A percentile compares a stretch with the other conserved stretches of the same genome.
phyloP scores from a whole-genome alignment of 2,888 invertebrate species.

The Sarcophaga carnaria region DNA sequence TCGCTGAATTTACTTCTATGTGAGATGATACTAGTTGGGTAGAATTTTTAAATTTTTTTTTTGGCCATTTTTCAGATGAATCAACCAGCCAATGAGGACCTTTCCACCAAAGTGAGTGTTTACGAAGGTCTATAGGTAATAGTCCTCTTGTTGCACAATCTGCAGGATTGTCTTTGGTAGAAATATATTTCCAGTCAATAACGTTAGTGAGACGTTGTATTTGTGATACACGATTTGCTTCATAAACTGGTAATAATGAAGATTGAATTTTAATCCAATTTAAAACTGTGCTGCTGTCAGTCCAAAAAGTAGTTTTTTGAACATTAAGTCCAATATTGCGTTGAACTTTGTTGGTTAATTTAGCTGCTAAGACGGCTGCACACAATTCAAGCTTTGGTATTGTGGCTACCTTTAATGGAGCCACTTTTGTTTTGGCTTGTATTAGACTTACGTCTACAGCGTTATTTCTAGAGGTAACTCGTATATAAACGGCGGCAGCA shows the following conservation, averaged over 20 bases:
- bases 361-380: slow-evolving; percentile 15
- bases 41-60: slow-evolving; percentile 6
- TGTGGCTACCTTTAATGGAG: slow-evolving; percentile 27
- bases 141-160: slow-evolving; percentile 26
- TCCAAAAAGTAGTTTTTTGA: slow-evolving; percentile 12
- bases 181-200: slow-evolving; percentile 22
- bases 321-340: slow-evolving; percentile 2
- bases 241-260: slow-evolving; percentile 23
- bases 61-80: not conserved
- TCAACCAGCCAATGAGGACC: slow-evolving; percentile 13
- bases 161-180: slow-evolving; percentile 32
- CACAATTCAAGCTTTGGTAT: slow-evolving; percentile 35
- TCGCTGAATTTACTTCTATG: not conserved
- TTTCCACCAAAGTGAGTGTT: slow-evolving; percentile 23
- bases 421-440: slow-evolving; percentile 50
- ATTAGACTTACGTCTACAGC: not conserved
- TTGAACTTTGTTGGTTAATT: slow-evolving; percentile 13
- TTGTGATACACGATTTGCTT: slow-evolving; percentile 37
- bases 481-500: slow-evolving; percentile 23
- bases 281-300: slow-evolving; percentile 38
- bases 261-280: slow-evolving; percentile 37
- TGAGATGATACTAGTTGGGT: not conserved
- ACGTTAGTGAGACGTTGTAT: slow-evolving; percentile 26
- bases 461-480: no score
- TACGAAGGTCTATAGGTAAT: not conserved